These are phyloP conservation scores for Pseudorasbora parva DNA, from an alignment of 2,113 vertebrate species.

Conservation along the genomic window DNA sequence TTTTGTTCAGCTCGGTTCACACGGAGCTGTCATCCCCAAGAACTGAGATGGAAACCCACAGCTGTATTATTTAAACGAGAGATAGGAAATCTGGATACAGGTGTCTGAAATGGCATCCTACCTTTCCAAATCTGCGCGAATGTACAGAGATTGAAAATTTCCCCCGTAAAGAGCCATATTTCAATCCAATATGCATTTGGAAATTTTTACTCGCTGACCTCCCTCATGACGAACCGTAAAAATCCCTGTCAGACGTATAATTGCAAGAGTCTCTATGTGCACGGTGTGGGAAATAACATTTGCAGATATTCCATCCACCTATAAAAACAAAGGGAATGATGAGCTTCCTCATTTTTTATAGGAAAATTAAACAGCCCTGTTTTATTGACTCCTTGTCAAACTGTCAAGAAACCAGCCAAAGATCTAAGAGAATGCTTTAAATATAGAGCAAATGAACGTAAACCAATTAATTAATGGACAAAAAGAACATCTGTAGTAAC, in stretches of 20 bases:
- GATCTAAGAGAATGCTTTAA: not conserved
- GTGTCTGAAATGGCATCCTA: slow-evolving; percentile 38
- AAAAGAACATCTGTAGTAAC: not conserved
- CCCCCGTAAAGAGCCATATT: slow-evolving; percentile 5
- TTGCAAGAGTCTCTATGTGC: slow-evolving; percentile 32
- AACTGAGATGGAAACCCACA: slow-evolving; percentile 23
- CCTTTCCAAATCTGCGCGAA: slow-evolving; percentile 3
- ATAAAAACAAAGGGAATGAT: slow-evolving; percentile 35
- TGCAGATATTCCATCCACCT: slow-evolving; percentile 47
- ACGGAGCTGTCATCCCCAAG: slow-evolving; percentile 22
- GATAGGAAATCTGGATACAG: slow-evolving; percentile 39
- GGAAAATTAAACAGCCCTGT: slow-evolving; percentile 36
- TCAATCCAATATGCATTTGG: slow-evolving; percentile 39
- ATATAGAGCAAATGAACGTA: not conserved
- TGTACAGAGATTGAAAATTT: not conserved
- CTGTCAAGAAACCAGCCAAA: slow-evolving; percentile 3
- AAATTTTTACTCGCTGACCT: slow-evolving; percentile 32
- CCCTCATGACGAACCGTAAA: slow-evolving; percentile 25
- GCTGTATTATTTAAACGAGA: slow-evolving; percentile 34
- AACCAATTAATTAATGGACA: not conserved
- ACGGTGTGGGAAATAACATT: slow-evolving; percentile 40
- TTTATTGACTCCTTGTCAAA: slow-evolving; percentile 15
- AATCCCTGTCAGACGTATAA: slow-evolving; percentile 40
- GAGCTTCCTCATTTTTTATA: slow-evolving; percentile 40
- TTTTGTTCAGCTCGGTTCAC: slow-evolving; percentile 36